A percentile compares a stretch with the other conserved stretches of the same genome.
These are phyloP conservation scores for Zhuqinia jingwanae DNA, from an alignment of 2,888 invertebrate species.

Conservation along the genomic window DNA sequence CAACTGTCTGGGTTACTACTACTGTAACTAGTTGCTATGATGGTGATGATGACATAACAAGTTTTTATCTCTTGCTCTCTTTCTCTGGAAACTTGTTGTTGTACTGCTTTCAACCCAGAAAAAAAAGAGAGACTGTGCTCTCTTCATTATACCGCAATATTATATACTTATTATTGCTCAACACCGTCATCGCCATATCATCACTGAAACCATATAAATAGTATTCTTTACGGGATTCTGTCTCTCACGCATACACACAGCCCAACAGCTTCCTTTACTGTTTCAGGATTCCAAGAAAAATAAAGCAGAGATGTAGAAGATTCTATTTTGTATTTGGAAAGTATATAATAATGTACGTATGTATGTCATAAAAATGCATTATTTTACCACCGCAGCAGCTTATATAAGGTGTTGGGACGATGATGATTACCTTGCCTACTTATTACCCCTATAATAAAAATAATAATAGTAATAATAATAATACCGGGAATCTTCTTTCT, in stretches of 20 bases:
- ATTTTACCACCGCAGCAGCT: background rate
- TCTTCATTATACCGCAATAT: constrained; percentile 41
- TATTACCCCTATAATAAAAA: background rate
- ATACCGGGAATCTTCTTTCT: background rate
- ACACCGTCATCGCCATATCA: background rate
- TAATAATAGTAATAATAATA: constrained; percentile 8
- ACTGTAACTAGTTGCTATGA: no score
- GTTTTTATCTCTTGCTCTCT: constrained; percentile 51
- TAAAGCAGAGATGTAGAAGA: background rate
- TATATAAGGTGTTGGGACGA: constrained; percentile 16
- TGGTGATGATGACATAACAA: constrained; percentile 54
- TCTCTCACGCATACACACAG: no score
- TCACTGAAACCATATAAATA: background rate
- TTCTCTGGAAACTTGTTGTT: background rate
- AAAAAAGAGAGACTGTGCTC: constrained; percentile 50
- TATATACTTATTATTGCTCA: constrained; percentile 20
- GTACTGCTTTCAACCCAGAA: background rate
- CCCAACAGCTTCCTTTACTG: constrained; percentile 24
- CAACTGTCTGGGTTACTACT: no score
- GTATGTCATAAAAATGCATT: constrained; percentile 4
- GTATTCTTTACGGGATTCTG: constrained; percentile 1
- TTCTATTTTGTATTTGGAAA: background rate
- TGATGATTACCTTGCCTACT: constrained; percentile 38
- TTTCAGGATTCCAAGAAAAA: background rate
- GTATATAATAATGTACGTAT: background rate